Base-by-base conservation (phyloP, 2,797 vertebrate species). In the Ambastaia sidthimunki region DNA sequence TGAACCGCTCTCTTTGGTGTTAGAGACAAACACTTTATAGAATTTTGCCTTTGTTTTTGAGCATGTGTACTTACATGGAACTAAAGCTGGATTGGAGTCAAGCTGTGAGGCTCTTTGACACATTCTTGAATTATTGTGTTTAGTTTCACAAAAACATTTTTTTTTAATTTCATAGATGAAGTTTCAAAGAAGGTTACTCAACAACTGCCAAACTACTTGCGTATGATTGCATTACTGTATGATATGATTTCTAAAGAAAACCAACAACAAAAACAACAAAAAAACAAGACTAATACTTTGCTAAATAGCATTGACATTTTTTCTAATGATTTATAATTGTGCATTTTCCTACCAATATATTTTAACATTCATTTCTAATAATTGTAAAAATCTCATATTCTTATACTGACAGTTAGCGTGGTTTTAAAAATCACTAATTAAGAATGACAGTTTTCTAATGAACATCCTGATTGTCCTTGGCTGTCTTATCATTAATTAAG, bases 161-260 rank as follows among this genome's bases (percentile, higher is more conserved):
- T 41, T 71, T 75, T 79, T 78, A 57, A 78, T 70, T 78, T 76
- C 44, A 71, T n/a, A 47, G 25, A 74, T 48, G 75, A 82, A 73
- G 34, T 21, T 71, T 60, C 34, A 54, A 68, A 73, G 57, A 59
- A 55, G 69, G 41, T 75, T 78, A 71, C 31, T 50, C 67, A 78
- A 74, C 66, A 44, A 73, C 68, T 76, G 62, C 13, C 31, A 73
- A 69, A 50, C 41, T 59, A 69, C 69, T 68, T 60, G 65, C 13
- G n/a, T 60, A 41, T 55, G 9, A 41, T 76, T 76, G 13, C 48
- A 54, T 41, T 25, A 57, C 18, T 37, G 18, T 15, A 21, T 16
- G 11, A 31, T 31, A 47, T 12, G 9, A 19, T 67, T 57, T 57
- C 63, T 52, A 54, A 57, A 59, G 34, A 23, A 72, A 44, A 15